Percentiles rank a stretch among this genome's conserved stretches.
phyloP scores from a whole-genome alignment of 2,888 invertebrate species.

The Shargacucullia verbasci region DNA sequence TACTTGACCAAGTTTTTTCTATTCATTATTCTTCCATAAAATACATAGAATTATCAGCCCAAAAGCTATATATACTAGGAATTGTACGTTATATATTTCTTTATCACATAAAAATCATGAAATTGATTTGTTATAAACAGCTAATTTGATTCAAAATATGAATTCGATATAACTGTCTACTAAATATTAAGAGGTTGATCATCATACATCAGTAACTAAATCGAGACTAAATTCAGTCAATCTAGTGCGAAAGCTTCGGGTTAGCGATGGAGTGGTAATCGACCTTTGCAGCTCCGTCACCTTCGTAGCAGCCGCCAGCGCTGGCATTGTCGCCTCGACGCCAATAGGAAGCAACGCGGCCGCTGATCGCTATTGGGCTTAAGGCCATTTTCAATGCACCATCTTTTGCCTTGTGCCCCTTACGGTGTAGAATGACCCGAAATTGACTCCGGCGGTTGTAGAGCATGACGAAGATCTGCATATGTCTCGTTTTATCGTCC shows the following conservation, averaged over 20 bases:
- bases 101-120: constrained; percentile 33
- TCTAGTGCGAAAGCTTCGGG: constrained; percentile 51
- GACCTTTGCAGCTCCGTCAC: constrained; percentile 83
- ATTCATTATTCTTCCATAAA: constrained; percentile 55
- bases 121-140: constrained; percentile 27
- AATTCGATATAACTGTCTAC: constrained; percentile 21
- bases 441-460: constrained; percentile 67
- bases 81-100: constrained; percentile 20
- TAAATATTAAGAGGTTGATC: constrained; percentile 30
- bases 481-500: constrained; percentile 29
- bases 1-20: constrained; percentile 63
- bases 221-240: constrained; percentile 40
- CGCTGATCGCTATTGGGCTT: constrained; percentile 88
- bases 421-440: constrained; percentile 83
- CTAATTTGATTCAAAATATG: constrained; percentile 25
- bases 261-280: constrained; percentile 71
- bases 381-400: constrained; percentile 89
- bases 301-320: constrained; percentile 79
- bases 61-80: constrained; percentile 36
- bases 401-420: constrained; percentile 89
- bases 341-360: constrained; percentile 87
- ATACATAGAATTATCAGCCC: constrained; percentile 46
- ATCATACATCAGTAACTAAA: constrained; percentile 41
- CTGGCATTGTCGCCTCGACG: constrained; percentile 86
- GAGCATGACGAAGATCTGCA: constrained; percentile 63